These are phyloP conservation scores for Neoseiulus cucumeris DNA, from an alignment of 1,140 invertebrate genomes.

Conservation along the genomic window DNA sequence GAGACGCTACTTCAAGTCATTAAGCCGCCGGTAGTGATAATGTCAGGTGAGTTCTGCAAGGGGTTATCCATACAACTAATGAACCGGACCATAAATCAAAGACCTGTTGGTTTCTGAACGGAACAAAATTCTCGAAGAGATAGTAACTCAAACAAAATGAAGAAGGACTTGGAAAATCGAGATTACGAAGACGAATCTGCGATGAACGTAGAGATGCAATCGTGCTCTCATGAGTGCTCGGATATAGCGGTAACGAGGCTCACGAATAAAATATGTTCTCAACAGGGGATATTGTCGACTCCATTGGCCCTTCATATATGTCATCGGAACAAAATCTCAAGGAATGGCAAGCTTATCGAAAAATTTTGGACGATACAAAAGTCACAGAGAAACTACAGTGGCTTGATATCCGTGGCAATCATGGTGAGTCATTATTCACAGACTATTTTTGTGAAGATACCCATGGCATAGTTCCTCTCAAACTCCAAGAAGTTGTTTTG, in stretches of 20 bases:
- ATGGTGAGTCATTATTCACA: slow-evolving; percentile 46
- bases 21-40: neutral
- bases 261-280: neutral
- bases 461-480: no score
- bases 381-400: slow-evolving; percentile 49
- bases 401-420: slow-evolving; percentile 83
- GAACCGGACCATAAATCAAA: neutral
- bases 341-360: slow-evolving; percentile 64
- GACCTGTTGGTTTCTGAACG: neutral
- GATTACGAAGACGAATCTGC: no score
- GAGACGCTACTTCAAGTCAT: neutral
- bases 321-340: slow-evolving; percentile 57
- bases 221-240: no score
- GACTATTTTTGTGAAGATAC: no score
- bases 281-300: neutral
- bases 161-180: no score
- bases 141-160: no score
- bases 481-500: no score
- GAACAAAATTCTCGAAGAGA: no score
- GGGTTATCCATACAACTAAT: neutral
- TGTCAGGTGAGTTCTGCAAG: neutral
- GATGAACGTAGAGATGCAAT: no score
- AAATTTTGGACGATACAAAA: slow-evolving; percentile 44
- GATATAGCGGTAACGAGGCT: no score
- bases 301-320: slow-evolving; percentile 26